These are phyloP conservation scores for Gallinago nigripennis DNA, from an alignment of 2,797 vertebrate species.

Conservation along the genomic window DNA sequence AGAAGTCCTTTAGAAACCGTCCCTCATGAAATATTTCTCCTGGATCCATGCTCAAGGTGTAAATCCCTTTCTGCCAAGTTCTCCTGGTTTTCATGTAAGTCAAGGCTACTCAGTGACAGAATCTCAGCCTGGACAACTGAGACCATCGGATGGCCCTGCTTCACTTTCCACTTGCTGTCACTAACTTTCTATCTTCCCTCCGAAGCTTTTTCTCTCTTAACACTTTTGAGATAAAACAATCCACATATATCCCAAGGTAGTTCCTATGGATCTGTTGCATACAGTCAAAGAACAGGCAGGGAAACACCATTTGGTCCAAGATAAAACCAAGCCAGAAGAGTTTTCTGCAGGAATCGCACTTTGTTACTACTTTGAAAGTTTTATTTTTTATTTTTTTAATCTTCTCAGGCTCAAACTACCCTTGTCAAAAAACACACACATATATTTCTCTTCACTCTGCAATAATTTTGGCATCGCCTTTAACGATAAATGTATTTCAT, in stretches of 20 bases:
- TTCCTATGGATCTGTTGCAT: neutral
- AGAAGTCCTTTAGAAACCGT: conserved; percentile 11
- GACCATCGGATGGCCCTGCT: neutral
- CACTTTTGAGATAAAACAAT: neutral
- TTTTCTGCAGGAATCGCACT: neutral
- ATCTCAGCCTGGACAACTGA: neutral
- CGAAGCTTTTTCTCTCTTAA: neutral
- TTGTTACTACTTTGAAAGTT: neutral
- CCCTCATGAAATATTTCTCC: conserved; percentile 1
- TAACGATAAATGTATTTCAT: conserved; percentile 36
- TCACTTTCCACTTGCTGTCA: neutral
- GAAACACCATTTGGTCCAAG: neutral
- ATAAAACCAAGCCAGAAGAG: neutral
- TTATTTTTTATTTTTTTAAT: neutral
- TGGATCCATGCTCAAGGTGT: neutral
- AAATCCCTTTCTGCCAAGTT: neutral
- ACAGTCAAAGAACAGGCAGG: neutral
- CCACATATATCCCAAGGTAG: neutral
- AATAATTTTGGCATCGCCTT: conserved; percentile 32
- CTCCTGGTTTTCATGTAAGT: neutral
- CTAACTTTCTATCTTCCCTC: neutral
- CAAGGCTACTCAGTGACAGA: neutral
- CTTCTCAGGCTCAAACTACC: neutral
- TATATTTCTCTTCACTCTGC: conserved; percentile 5
- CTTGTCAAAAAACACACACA: neutral